Evolutionary conservation across 2,797 vertebrate genomes (phyloP), one percentile per base, ranked within the genome.

Genomic region (Notolepis coatsorum): DNA sequence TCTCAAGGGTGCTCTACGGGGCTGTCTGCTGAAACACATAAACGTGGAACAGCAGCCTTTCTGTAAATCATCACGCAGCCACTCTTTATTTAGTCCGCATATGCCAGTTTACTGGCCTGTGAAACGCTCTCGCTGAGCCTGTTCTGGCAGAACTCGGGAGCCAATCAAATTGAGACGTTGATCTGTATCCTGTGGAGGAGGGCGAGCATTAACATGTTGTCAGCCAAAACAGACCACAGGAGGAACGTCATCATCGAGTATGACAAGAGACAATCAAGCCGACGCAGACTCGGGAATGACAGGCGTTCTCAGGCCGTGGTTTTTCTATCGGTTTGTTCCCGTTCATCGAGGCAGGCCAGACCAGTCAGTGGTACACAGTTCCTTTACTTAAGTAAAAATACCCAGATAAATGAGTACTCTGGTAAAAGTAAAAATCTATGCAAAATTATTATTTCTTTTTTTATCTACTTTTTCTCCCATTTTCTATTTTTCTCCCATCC

Each of bases 21-120:
- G 73, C 81, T 80, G 81, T 79, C 85, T 88, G 82, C 85, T 88
- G 82, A 90, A 85, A 88, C 84, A 84, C 84, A 91, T 91, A 87
- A 91, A 91, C 87, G 89, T 90, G 90, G 91, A 91, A 92, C 81
- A 48, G 72, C 79, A 57, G 75, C 84, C 82, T 64, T n/a, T n/a
- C 82, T 90, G 89, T 90, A 89, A 91, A 89, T 91, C 87, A 89
- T 91, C 89, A 91, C 85, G 76, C 87, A 85, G 87, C 84, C 84
- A 88, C 88, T 91, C 90, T 90, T 90, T 91, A 91, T 91, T 91
- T 90, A 86, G 84, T 89, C 80, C 88, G 84, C 82, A 90, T 90
- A 88, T 88, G 90, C 85, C 63, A 82, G 87, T 87, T 90, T 90
- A 92, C 88, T 85, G 88, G 90, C 86, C 91, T 90, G 85, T 90